These are phyloP conservation scores for Passer domesticus DNA, from an alignment of 2,113 vertebrate genomes.

Conservation along the genomic window DNA sequence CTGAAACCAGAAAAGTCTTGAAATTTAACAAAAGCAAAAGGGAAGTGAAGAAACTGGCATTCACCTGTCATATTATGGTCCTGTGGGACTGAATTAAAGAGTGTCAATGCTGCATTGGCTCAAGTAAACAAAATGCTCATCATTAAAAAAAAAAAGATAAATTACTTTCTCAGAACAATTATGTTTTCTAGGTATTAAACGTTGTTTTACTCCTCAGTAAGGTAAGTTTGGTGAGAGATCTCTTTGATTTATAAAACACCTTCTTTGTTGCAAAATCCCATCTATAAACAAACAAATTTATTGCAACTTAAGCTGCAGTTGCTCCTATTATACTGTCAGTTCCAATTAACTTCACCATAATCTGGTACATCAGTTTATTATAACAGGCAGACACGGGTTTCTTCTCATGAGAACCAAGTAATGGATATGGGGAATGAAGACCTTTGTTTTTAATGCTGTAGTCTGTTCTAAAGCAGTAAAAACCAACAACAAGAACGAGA, in stretches of 20 bases:
- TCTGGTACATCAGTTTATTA: slow-evolving; percentile 24
- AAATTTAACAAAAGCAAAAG: neutral
- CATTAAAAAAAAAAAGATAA: neutral
- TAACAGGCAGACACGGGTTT: slow-evolving; percentile 19
- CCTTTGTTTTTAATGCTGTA: slow-evolving; percentile 25
- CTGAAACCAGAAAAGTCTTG: neutral
- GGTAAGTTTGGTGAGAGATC: neutral
- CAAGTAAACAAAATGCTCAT: neutral
- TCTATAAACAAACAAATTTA: slow-evolving; percentile 55
- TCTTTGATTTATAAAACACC: slow-evolving; percentile 8
- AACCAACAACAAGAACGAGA: neutral
- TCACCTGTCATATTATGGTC: neutral
- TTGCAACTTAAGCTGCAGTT: neutral
- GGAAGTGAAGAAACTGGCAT: neutral
- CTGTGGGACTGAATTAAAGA: neutral
- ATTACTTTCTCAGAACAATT: neutral
- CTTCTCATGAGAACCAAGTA: slow-evolving; percentile 60
- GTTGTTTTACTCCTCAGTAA: neutral
- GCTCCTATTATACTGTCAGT: slow-evolving; percentile 31
- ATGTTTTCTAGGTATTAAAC: neutral
- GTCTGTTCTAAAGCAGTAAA: neutral
- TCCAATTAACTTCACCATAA: slow-evolving; percentile 12
- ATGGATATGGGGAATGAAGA: slow-evolving; percentile 13
- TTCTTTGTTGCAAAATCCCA: slow-evolving; percentile 21
- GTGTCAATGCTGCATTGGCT: neutral